Evolutionary conservation across 2,888 invertebrate genomes (phyloP), one percentile per base, ranked within the genome.

Genomic region (Calliphora vomitoria): DNA sequence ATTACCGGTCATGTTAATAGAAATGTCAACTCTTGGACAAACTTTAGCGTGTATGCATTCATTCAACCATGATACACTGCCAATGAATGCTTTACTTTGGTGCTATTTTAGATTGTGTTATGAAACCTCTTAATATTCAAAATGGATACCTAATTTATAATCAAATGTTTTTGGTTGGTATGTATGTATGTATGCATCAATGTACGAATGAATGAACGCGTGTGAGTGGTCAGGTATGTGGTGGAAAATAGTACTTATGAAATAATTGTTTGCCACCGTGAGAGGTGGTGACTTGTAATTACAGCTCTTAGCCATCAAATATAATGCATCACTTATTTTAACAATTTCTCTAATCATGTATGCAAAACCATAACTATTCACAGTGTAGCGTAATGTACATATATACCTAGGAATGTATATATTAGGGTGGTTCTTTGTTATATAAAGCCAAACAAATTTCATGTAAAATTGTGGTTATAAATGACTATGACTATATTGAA

Each of bases 251-350:
- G 55, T 64, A 60, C 25, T 62, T 69, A 69, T 58, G 44, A 71
- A 78, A 78, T 68, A 78, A 86, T 68, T 86, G 82, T 82, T 86
- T 60, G 78, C 72, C 41, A 68, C 68, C 25, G 47, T 41, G 72
- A 25, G 20, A 78, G 72, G 82, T 66, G 78, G 60, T 74, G 78
- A 74, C 50, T 68, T 71, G 60, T 79, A 79, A 82, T 82, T 78
- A 86, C 50, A 72, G 66, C 47, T 50, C 41, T 82, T 44, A 38
- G 35, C 38, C 66, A 78, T 78, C 41, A 69, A 62, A 75, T 76
- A 31, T 76, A 62, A 82, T 69, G 62, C 69, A 76, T 58, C 69
- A 69, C 41, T 82, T 64, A 71, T 76, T 64, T 62, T 5, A 78
- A 78, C 41, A 83, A 71, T 55, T 71, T 71, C 71, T 78, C 47